Evolutionary conservation across 1,140 invertebrate genomes (phyloP), one percentile per base, ranked within the genome.

Genomic region (Drosophila cardini): DNA sequence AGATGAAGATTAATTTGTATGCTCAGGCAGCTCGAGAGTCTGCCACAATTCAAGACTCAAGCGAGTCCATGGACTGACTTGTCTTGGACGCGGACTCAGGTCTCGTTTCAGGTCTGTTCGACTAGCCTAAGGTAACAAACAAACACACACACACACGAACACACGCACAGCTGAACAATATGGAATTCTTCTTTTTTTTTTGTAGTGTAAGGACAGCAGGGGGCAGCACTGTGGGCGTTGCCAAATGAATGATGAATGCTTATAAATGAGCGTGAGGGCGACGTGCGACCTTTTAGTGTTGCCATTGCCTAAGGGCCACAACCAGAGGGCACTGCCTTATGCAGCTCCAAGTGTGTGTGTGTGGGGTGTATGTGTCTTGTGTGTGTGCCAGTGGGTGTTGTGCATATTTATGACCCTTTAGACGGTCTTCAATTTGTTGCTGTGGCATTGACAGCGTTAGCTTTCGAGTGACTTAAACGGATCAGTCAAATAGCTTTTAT

Each of bases 1-100:
- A 89, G 80, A 89, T 72, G 84, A 87, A 80, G 76, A 87, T 83
- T 87, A 89, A 83, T 87, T 87, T 87, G 76, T 89, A 70, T 83
- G 76, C 69, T 82, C 57, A 70, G 72, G 72, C 67, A 50, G 30
- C 79, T 80, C 60, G 56, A 67, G 60, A 69, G 76, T 38, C 10
- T 36, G 18, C 45, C 60, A 62, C 79, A 78, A 69, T 87, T 72
- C 68, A 79, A 69, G 68, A 71, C 64, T 46, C 65, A 65, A 67
- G 32, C 42, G 50, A 71, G 61, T 36, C 42, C 16, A 34, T 40
- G 34, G 13, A 46, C 46, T 15, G 45, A 62, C 43, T 62, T 15
- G 45, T 52, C 43, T 62, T 50, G 45, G 34, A 36, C 30, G 71
- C 32, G 48, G 11, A 36, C 32, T 50, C 43, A 40, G 64, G 34